Evolutionary conservation across 53 echinoderm and acorn worm genomes (phyloP).

Genomic region (Temnopleurus reevesii): DNA sequence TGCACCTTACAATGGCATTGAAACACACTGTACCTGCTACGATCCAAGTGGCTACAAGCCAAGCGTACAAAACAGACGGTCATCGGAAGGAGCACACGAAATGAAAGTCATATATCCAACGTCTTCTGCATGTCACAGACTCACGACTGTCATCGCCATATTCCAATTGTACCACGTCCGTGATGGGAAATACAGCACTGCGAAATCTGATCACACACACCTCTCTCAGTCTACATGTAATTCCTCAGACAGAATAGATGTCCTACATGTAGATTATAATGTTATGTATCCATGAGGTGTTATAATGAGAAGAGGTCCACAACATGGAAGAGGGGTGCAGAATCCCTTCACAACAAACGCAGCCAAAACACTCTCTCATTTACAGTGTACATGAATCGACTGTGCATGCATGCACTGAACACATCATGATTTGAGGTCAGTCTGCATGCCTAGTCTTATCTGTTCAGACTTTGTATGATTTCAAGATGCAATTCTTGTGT

Average conservation of each 20-base stretch:
- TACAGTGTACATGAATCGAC: background rate
- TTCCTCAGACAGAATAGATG: too few species aligned
- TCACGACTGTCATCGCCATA: conserved; percentile 10
- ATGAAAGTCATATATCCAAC: background rate
- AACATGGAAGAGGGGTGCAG: background rate
- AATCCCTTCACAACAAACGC: background rate
- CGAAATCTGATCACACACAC: background rate
- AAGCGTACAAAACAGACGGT: background rate
- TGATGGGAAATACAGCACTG: background rate
- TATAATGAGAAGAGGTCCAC: background rate
- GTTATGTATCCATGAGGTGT: background rate
- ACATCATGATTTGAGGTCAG: background rate
- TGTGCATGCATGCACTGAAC: background rate
- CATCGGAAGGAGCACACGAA: background rate
- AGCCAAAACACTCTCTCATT: too few species aligned
- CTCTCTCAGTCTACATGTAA: background rate
- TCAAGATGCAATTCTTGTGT: too few species aligned
- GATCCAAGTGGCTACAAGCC: background rate
- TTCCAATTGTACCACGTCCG: background rate
- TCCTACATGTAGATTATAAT: background rate
- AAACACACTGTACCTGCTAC: background rate
- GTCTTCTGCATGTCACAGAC: background rate
- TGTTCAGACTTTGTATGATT: too few species aligned
- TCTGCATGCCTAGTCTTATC: background rate
- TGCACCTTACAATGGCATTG: background rate